Base-by-base conservation (phyloP, 92 coral and sea anemone genomes). In the Heteractis magnifica region DNA sequence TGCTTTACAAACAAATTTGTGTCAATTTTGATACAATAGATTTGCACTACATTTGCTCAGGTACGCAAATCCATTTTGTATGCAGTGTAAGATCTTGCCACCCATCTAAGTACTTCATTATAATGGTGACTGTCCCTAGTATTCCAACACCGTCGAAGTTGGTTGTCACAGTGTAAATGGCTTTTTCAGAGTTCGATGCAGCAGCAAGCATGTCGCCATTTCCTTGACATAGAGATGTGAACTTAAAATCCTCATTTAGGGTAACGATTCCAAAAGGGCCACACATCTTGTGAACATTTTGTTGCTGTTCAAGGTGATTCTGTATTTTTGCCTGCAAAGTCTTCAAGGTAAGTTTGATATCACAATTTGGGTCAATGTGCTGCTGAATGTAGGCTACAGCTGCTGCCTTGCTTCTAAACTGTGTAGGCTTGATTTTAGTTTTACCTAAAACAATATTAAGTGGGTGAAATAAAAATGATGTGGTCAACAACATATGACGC, bases 181-280 rank as follows among this genome's bases (percentile, higher is more conserved):
- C 81, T 71, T 64, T 88, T 76, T 77, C 76, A 64, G 65, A 77
- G 88, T 88, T 84, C 51, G 88, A 88, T 83, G 85, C 82, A 88
- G 88, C 88, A 88, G 70, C 82, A 82, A 87, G 88, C 75, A 87
- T 77, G 87, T 88, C 88, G 41, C 81, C 78, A 83, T 88, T 88
- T 51, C 88, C 86, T 84, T 88, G 85, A 71, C 88, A 83, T 73
- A 88, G 64, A 79, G 76, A 81, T 72, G 91, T 78, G 88, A 84
- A 71, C 85, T 79, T 72, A 21, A 84, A 49, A 51, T 88, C 85
- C 62, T 88, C 75, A 77, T 84, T 84, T 77, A 79, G 65, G 71
- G 85, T 51, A 72, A 84, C 91, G 65, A 75, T 88, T 60, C 88
- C 91, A 51, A 88, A 59, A 84, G 79, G 60, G 79, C 88, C 82